These are phyloP conservation scores for Subacronicta megacephala DNA, from an alignment of 2,888 invertebrate species.

Conservation along the genomic window DNA sequence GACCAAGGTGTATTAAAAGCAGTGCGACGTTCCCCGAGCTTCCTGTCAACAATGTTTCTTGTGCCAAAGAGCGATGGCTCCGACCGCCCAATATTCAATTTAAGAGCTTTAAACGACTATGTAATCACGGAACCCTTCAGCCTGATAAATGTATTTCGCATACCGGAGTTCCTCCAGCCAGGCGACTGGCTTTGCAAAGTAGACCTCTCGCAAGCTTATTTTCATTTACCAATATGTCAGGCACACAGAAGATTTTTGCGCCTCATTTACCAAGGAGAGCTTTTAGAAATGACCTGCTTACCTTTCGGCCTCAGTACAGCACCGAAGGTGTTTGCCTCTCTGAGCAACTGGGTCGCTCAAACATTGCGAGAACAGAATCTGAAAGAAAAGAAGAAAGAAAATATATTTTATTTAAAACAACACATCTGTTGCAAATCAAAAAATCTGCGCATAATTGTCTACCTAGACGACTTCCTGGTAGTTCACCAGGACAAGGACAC, in stretches of 20 bases:
- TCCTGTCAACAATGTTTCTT: no score
- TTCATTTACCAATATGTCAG: slow-evolving; percentile 36
- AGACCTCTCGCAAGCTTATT: slow-evolving; percentile 47
- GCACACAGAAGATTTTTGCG: slow-evolving; percentile 51
- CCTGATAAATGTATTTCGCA: not conserved
- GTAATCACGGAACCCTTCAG: not conserved
- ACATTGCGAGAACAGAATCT: not conserved
- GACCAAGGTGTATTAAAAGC: no score
- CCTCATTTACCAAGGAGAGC: slow-evolving; percentile 34
- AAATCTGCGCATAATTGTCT: slow-evolving; percentile 5
- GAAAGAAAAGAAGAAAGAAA: no score
- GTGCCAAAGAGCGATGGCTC: no score
- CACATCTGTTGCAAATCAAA: no score
- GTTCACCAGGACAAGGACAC: slow-evolving; percentile 5
- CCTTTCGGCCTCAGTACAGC: slow-evolving; percentile 58
- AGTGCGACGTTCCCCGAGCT: no score
- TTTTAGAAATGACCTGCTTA: slow-evolving; percentile 52
- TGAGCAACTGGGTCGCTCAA: slow-evolving; percentile 14
- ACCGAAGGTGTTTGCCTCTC: slow-evolving; percentile 38
- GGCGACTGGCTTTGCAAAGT: no score
- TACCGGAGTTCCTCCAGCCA: no score
- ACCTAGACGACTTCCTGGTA: slow-evolving; percentile 12
- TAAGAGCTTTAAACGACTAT: not conserved
- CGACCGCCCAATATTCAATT: not conserved
- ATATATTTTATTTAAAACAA: no score